A percentile compares a stretch with the other conserved stretches of the same genome.
phyloP scores from a whole-genome alignment of 2,888 invertebrate genomes.

The Sialis fuliginosa region DNA sequence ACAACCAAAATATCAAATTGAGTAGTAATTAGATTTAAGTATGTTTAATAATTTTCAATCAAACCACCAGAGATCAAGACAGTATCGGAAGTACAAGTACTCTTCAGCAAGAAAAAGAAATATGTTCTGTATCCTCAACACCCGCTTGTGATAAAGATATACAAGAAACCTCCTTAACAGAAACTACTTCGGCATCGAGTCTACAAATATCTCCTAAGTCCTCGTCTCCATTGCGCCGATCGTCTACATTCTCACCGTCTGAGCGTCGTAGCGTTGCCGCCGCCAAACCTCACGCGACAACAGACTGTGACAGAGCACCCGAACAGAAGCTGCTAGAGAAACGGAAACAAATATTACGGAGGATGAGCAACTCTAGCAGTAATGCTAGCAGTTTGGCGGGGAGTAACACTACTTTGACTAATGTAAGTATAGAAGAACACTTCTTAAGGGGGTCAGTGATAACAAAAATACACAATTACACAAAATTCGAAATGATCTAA shows the following conservation, averaged over 20 bases:
- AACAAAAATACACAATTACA: no score
- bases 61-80: slow-evolving; percentile 19
- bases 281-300: not conserved
- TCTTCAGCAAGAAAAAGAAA: slow-evolving; percentile 17
- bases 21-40: not conserved
- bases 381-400: no score
- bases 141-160: not conserved
- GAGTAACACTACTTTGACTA: slow-evolving; percentile 36
- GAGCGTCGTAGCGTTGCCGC: not conserved
- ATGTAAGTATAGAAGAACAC: slow-evolving; percentile 29
- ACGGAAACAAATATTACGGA: slow-evolving; percentile 13
- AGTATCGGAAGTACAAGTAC: slow-evolving; percentile 22
- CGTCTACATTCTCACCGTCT: slow-evolving; percentile 2
- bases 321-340: no score
- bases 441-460: no score
- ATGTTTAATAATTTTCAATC: slow-evolving; percentile 13
- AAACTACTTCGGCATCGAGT: not conserved
- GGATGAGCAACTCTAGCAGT: slow-evolving; percentile 29
- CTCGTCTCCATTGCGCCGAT: slow-evolving; percentile 16
- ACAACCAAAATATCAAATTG: no score
- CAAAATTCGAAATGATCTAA: no score
- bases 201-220: slow-evolving; percentile 15
- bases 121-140: slow-evolving; percentile 13
- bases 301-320: not conserved
- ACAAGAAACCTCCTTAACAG: not conserved